Conservation (phyloP, 2,113 vertebrate genomes). For the Neopipo cinnamomea region DNA sequence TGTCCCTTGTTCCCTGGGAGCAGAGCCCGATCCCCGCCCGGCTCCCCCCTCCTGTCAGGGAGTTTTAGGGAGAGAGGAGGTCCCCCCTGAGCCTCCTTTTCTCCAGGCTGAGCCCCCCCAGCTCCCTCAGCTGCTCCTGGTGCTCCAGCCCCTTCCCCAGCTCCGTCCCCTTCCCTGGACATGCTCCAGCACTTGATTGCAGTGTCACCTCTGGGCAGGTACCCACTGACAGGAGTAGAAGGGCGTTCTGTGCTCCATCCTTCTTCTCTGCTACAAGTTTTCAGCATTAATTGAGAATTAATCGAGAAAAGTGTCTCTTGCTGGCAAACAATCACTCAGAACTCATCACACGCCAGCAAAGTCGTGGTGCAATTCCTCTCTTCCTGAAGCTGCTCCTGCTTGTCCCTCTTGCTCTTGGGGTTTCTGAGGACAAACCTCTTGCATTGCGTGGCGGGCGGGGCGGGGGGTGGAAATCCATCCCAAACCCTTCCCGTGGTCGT, state of each 20-base stretch:
- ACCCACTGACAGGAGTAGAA: rapidly evolving
- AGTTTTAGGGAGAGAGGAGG: neutral
- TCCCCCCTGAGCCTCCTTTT: neutral
- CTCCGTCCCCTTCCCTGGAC: neutral
- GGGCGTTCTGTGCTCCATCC: neutral
- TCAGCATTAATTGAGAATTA: neutral
- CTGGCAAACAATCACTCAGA: neutral
- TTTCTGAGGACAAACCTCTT: neutral
- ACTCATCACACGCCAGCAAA: rapidly evolving
- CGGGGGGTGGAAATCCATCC: too few species aligned
- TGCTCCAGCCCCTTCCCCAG: neutral
- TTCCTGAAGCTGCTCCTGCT: neutral
- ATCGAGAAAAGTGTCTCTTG: rapidly evolving
- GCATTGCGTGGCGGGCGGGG: too few species aligned
- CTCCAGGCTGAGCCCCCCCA: neutral
- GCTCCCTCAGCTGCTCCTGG: neutral
- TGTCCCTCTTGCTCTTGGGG: neutral
- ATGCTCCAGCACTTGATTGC: neutral
- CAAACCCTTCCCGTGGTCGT: too few species aligned
- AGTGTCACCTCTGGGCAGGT: rapidly evolving
- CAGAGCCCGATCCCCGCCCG: neutral
- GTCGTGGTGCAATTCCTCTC: rapidly evolving
- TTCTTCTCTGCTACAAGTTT: rapidly evolving
- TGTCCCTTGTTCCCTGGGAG: neutral
- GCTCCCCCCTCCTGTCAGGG: neutral